These are phyloP conservation scores for Trochalopteron elliotii DNA, from an alignment of 2,113 vertebrate species.

Conservation along the genomic window DNA sequence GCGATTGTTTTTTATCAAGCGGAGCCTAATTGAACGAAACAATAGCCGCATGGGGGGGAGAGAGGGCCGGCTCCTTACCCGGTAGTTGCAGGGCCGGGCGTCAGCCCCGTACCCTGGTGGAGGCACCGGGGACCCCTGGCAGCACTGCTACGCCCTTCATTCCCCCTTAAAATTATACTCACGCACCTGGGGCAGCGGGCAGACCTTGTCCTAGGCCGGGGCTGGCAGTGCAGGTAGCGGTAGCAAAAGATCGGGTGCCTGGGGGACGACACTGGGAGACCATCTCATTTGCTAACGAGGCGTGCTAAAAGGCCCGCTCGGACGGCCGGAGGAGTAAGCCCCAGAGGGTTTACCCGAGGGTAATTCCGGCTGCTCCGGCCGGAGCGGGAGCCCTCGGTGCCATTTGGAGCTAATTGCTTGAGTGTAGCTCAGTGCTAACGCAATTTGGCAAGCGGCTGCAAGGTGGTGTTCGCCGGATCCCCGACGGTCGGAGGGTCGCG, in stretches of 20 bases:
- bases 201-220: not conserved
- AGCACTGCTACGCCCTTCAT: not conserved
- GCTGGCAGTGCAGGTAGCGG: not conserved
- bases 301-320: not conserved
- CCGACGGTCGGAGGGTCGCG: too few relatives aligned
- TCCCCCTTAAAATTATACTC: not conserved
- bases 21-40: slow-evolving; percentile 39
- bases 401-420: not conserved
- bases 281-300: not conserved
- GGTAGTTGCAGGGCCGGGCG: not conserved
- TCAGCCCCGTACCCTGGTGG: not conserved
- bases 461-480: not conserved
- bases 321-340: not conserved
- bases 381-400: not conserved
- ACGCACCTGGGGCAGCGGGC: not conserved
- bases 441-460: not conserved
- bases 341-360: not conserved
- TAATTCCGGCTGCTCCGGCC: not conserved
- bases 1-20: slow-evolving; percentile 48
- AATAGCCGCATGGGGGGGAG: not conserved
- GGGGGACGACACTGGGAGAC: not conserved
- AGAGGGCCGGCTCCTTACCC: not conserved
- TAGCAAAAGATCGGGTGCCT: not conserved
- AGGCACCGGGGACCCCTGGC: not conserved
- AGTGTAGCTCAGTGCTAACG: not conserved